Conservation (phyloP, 2,797 vertebrate genomes). For the Craterocephalus amniculus region DNA sequence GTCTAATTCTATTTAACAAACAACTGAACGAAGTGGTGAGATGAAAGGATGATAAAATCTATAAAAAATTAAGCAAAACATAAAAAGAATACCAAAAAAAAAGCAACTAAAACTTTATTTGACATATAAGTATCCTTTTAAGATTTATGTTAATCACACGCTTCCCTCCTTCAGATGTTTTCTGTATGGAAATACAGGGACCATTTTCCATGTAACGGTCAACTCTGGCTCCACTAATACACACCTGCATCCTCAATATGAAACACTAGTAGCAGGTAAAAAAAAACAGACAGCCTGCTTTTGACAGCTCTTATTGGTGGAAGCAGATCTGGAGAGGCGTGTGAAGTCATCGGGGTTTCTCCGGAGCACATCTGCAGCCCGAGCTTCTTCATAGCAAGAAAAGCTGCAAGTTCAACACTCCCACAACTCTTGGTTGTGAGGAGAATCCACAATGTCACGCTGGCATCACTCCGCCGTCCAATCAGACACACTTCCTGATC, state of each 20-base stretch:
- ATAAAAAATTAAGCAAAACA: constrained; percentile 38
- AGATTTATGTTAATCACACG: constrained; percentile 62
- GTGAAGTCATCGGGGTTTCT: constrained; percentile 48
- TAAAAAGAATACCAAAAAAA: constrained; percentile 13
- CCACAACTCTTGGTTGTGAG: constrained; percentile 1
- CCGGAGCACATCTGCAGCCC: constrained; percentile 40
- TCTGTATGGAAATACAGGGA: constrained; percentile 58
- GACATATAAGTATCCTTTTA: constrained; percentile 62
- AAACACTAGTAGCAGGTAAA: constrained; percentile 31
- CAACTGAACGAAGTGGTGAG: constrained; percentile 56
- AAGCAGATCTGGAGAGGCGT: constrained; percentile 27
- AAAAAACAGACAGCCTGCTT: constrained; percentile 21
- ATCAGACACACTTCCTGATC: constrained; percentile 68
- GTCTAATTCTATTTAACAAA: constrained; percentile 69
- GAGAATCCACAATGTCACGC: constrained; percentile 34
- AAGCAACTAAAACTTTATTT: constrained; percentile 62
- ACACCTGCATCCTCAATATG: constrained; percentile 25
- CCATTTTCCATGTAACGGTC: constrained; percentile 38
- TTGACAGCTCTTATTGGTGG: constrained; percentile 35
- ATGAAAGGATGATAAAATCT: constrained; percentile 42
- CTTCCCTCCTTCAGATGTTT: constrained; percentile 69
- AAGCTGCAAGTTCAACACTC: constrained; percentile 37
- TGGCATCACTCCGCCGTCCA: constrained; percentile 55
- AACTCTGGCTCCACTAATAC: constrained; percentile 35
- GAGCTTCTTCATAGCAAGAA: constrained; percentile 40